Percentiles rank a stretch among this genome's conserved stretches.
Conservation (phyloP, 2,113 vertebrate species). For the Bufo gargarizans region DNA sequence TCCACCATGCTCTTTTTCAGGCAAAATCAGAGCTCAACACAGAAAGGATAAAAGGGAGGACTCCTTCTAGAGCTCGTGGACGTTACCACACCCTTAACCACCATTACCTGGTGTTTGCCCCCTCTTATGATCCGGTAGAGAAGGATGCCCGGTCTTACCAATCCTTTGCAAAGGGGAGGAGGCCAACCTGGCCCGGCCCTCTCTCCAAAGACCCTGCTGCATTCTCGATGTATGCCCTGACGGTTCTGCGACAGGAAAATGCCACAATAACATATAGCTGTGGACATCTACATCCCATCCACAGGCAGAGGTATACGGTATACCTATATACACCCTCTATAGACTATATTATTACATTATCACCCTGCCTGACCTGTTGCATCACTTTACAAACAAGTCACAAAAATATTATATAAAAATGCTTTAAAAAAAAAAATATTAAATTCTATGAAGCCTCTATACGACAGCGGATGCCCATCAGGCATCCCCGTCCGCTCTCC, state of each 20-base stretch:
- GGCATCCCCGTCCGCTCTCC: constrained; percentile 2
- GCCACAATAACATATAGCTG: neutral
- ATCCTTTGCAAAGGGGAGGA: neutral
- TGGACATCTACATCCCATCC: neutral
- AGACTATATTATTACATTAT: neutral
- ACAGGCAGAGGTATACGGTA: neutral
- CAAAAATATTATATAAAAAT: neutral
- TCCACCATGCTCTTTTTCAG: too few species aligned
- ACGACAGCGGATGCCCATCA: neutral
- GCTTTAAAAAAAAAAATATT: neutral
- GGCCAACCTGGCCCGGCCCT: neutral
- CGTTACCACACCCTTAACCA: neutral
- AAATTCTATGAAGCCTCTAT: neutral
- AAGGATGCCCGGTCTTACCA: neutral
- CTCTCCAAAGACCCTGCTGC: neutral
- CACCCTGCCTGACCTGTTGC: neutral
- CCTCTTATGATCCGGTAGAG: neutral
- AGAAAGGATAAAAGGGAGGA: neutral
- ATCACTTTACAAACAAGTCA: neutral
- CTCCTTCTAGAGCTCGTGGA: neutral
- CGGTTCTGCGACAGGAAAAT: neutral
- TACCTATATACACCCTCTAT: neutral
- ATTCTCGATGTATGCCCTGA: neutral
- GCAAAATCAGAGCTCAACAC: neutral
- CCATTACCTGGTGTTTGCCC: neutral